A percentile compares a stretch with the other conserved stretches of the same genome.
These are phyloP conservation scores for Lethrus apterus DNA, from an alignment of 1,140 invertebrate genomes.

Conservation along the genomic window DNA sequence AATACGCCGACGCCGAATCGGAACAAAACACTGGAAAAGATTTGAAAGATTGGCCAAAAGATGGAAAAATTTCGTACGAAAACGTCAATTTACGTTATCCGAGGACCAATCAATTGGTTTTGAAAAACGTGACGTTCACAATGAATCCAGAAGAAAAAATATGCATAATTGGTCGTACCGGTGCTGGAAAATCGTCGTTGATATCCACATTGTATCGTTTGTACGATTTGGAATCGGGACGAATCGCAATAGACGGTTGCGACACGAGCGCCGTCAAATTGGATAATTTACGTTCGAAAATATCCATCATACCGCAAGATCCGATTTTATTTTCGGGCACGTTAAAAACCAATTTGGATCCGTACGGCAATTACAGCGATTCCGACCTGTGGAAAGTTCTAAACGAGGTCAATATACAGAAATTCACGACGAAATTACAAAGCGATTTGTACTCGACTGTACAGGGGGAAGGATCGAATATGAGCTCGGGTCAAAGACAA, in stretches of 20 bases:
- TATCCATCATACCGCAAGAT: constrained; percentile 65
- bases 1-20: constrained; percentile 59
- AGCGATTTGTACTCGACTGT: constrained; percentile 36
- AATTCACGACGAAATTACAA: constrained; percentile 3
- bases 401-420: constrained; percentile 23
- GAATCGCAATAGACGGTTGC: constrained; percentile 20
- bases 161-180: constrained; percentile 38
- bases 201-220: constrained; percentile 52
- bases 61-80: constrained; percentile 61
- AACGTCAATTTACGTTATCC: constrained; percentile 57
- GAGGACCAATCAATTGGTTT: constrained; percentile 51
- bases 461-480: constrained; percentile 58
- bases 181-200: constrained; percentile 67
- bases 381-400: constrained; percentile 33
- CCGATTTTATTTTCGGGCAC: constrained; percentile 58
- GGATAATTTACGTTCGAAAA: constrained; percentile 43
- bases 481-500: constrained; percentile 74
- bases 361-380: constrained; percentile 46
- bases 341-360: constrained; percentile 56
- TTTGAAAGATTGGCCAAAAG: constrained; percentile 56
- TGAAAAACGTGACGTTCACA: constrained; percentile 61
- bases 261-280: constrained; percentile 15
- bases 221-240: constrained; percentile 18
- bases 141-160: constrained; percentile 56
- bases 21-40: constrained; percentile 46